Percentiles rank a stretch among this genome's conserved stretches.
Evolutionary conservation across 1,140 invertebrate species (phyloP).

Genomic region (Watersipora subatra): DNA sequence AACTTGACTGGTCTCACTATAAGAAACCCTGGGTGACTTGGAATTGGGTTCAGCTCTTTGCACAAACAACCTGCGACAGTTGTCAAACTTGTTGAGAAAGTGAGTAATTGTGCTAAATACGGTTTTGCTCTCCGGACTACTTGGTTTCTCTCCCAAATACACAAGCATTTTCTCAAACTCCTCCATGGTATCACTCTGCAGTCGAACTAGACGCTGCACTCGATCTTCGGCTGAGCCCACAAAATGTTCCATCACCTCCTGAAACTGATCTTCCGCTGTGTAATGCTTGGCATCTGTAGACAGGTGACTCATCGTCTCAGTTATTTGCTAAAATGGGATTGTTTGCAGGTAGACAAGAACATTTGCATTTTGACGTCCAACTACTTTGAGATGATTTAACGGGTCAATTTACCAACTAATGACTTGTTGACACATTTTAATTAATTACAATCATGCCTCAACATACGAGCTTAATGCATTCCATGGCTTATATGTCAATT

Average conservation of each 20-base stretch:
- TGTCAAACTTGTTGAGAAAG: background rate
- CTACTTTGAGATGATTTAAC: too few species aligned
- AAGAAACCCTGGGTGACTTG: background rate
- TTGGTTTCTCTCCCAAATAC: background rate
- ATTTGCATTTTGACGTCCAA: too few species aligned
- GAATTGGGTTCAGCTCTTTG: background rate
- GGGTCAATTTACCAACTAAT: too few species aligned
- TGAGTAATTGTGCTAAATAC: background rate
- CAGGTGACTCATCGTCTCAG: background rate
- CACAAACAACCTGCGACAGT: background rate
- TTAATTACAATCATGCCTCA: too few species aligned
- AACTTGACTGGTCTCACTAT: background rate
- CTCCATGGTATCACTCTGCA: conserved; percentile 1
- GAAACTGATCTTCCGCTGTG: background rate
- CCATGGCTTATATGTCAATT: too few species aligned
- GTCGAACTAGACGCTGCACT: background rate
- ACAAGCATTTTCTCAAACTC: background rate
- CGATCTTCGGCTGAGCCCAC: background rate
- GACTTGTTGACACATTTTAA: too few species aligned
- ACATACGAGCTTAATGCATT: too few species aligned
- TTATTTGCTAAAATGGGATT: background rate
- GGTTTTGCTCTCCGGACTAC: background rate
- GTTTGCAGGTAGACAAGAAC: too few species aligned
- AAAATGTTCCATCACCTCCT: conserved; percentile 2
- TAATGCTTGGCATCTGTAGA: background rate